phyloP scores from a whole-genome alignment of 64 coral and sea anemone species.

The Stylophora pistillata region DNA sequence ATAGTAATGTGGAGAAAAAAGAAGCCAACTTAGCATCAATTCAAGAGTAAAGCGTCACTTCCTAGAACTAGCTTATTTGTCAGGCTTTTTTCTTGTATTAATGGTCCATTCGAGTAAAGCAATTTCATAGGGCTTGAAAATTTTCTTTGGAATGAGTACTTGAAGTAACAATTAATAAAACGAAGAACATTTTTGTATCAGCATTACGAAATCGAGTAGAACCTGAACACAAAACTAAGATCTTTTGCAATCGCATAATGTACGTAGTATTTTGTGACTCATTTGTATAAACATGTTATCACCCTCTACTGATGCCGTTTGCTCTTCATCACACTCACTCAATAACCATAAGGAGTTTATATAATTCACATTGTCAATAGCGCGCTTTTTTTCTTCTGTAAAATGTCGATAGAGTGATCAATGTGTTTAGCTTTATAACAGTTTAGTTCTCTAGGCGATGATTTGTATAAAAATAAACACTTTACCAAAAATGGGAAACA shows the following conservation, averaged over 20 bases:
- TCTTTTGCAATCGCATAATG: neutral
- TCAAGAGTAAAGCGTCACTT: too few relatives aligned
- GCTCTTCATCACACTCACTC: neutral
- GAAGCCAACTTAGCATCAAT: too few relatives aligned
- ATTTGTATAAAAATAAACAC: slow-evolving; percentile 29
- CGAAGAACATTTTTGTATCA: too few relatives aligned
- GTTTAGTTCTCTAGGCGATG: neutral
- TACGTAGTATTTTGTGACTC: neutral
- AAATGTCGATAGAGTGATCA: neutral
- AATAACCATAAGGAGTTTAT: neutral
- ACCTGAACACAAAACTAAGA: neutral
- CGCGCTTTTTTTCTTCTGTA: neutral
- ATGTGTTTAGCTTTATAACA: neutral
- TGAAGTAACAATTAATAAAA: too few relatives aligned
- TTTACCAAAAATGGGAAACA: neutral
- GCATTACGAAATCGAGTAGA: neutral
- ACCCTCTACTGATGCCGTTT: neutral
- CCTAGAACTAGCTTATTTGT: too few relatives aligned
- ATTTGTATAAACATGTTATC: neutral
- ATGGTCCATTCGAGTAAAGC: too few relatives aligned
- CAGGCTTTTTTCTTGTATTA: too few relatives aligned
- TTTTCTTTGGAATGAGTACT: too few relatives aligned
- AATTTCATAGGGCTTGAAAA: too few relatives aligned
- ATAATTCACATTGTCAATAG: neutral
- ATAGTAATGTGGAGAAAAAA: too few relatives aligned